Evolutionary conservation across 2,113 vertebrate species (phyloP), one percentile per base, ranked within the genome.

Genomic region (Oncorhynchus kisutch): DNA sequence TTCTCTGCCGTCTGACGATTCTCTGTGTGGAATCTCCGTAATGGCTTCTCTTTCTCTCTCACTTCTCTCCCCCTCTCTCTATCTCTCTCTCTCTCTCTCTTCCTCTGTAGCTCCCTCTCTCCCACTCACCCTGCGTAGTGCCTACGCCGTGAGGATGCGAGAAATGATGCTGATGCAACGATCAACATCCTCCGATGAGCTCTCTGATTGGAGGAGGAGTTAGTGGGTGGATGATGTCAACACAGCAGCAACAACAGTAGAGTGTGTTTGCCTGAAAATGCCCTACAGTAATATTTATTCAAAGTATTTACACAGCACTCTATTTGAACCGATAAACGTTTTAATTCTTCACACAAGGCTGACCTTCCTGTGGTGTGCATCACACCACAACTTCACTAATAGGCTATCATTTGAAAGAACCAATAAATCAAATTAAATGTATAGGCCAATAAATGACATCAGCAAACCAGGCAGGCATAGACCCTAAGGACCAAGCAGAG

Each of bases 161-260:
- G 79, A 83, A 89, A 88, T 87, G 89, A 80, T 90, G 82, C 88
- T 91, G 92, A 91, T 92, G 91, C 90, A 78, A 81, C 81, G 54
- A 78, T 16, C 24, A 27, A 45, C 82, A 81, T 77, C 79, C 80
- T 83, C 85, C 73, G 72, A 75, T 29, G 60, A 54, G 51, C 16
- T 54, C 51, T 54, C 51, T 14, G 51, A 77, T 78, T 59, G 87
- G 86, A 75, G 91, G 91, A 87, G 85, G 85, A 75, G 86, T 73
- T 86, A 87, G 88, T 82, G 83, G 27, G 71, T 45, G 59, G 20
- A 78, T 91, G 88, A 91, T 62, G 92, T 90, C 86, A 91, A 45
- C 81, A 80, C 91, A 24, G 20, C 51, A 54, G 49, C 49, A 54
- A 54, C 49, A 16, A 45, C 39, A 45, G 8, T 45, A 8, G 39